These are phyloP conservation scores for Aldrovandia affinis DNA, from an alignment of 2,797 vertebrate species.

Conservation along the genomic window DNA sequence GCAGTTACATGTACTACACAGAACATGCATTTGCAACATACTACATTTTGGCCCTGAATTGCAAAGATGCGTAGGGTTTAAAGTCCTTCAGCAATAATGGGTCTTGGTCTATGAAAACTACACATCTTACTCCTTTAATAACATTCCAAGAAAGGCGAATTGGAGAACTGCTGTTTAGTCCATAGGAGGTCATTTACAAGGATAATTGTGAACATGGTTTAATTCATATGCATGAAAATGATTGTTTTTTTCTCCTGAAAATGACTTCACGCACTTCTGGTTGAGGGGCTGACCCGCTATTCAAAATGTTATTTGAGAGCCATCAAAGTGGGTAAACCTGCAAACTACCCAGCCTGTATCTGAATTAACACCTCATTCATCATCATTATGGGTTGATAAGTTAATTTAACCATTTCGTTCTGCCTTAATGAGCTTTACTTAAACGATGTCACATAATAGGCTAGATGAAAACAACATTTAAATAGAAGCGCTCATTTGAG, in stretches of 20 bases:
- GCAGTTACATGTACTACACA: no score
- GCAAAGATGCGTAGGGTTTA: no score
- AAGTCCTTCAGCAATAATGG: no score
- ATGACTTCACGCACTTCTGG: constrained; percentile 90
- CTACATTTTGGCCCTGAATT: no score
- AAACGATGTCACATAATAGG: constrained; percentile 99
- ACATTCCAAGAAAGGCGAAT: background rate
- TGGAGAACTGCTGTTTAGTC: constrained; percentile 84
- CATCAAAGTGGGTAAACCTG: constrained; percentile 99
- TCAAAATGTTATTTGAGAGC: constrained; percentile 99
- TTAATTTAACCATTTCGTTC: constrained; percentile 99
- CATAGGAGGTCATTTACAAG: constrained; percentile 98
- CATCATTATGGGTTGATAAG: constrained; percentile 99
- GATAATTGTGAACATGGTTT: constrained; percentile 99
- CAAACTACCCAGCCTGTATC: constrained; percentile 99
- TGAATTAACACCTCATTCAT: constrained; percentile 99
- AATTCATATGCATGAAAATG: constrained; percentile 99
- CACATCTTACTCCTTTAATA: no score
- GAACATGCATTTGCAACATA: no score
- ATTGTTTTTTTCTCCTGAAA: constrained; percentile 88
- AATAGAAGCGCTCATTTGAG: constrained; percentile 99
- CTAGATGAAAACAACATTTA: constrained; percentile 99
- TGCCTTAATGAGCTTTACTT: constrained; percentile 99
- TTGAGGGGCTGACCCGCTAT: constrained; percentile 99
- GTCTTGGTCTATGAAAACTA: no score